phyloP scores from a whole-genome alignment of 2,113 vertebrate genomes.

The Tautogolabrus adspersus region DNA sequence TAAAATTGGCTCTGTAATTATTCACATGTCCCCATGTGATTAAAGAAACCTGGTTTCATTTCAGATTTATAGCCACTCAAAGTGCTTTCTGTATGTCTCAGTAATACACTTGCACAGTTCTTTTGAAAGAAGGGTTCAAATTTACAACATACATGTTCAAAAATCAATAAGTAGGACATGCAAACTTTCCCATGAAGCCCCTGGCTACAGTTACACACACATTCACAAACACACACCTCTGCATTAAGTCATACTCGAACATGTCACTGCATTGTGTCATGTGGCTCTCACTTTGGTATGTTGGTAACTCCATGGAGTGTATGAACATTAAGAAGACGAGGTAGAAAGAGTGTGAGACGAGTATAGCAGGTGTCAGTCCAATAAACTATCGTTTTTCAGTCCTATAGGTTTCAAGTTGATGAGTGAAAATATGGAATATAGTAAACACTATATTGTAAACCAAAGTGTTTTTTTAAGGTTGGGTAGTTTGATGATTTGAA shows the following conservation, averaged over 20 bases:
- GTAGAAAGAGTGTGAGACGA: background rate
- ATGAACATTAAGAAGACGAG: slow-evolving; percentile 4
- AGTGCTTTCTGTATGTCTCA: background rate
- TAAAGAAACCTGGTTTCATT: background rate
- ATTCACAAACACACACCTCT: slow-evolving; percentile 18
- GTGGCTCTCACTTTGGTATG: slow-evolving; percentile 62
- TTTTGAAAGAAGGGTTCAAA: too few species aligned
- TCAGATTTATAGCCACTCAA: background rate
- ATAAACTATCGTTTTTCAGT: background rate
- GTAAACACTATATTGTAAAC: too few species aligned
- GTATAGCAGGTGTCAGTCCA: too few species aligned
- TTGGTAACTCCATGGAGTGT: slow-evolving; percentile 40
- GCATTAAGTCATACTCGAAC: background rate
- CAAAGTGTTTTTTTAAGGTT: too few species aligned
- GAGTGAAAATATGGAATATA: too few species aligned
- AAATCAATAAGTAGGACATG: background rate
- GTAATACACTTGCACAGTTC: background rate
- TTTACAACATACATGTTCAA: too few species aligned
- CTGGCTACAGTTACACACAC: slow-evolving; percentile 62
- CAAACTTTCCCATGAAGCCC: slow-evolving; percentile 18
- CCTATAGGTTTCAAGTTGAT: background rate
- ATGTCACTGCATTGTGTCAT: slow-evolving; percentile 39
- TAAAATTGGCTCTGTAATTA: too few species aligned
- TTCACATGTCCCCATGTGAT: background rate
- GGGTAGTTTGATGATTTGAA: too few species aligned